Percentiles rank a stretch among this genome's conserved stretches.
Conservation (phyloP, 2,113 vertebrate genomes). For the Apus apus region DNA sequence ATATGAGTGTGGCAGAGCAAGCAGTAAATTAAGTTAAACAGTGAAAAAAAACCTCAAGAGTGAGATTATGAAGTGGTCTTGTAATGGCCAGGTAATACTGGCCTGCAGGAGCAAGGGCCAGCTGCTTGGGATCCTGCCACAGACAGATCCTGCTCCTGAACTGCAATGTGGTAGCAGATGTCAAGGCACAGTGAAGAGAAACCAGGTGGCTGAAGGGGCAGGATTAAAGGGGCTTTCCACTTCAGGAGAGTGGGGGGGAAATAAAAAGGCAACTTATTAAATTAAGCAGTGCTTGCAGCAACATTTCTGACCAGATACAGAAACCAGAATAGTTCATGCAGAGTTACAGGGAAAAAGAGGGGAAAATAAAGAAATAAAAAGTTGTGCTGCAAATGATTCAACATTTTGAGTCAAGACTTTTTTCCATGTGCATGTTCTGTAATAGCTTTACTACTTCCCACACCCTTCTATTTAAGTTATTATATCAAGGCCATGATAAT, state of each 20-base stretch:
- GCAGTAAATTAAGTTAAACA: not conserved
- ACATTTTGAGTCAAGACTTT: constrained; percentile 66
- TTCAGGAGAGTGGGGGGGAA: not conserved
- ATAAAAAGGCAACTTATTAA: not conserved
- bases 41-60: not conserved
- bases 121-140: not conserved
- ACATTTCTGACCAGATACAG: not conserved
- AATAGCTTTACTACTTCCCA: constrained; percentile 68
- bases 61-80: not conserved
- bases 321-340: not conserved
- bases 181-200: not conserved
- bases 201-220: not conserved
- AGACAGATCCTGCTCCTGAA: not conserved
- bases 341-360: not conserved
- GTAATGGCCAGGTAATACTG: fast-evolving
- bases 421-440: constrained; percentile 62
- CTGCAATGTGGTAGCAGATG: fast-evolving
- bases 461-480: constrained; percentile 67
- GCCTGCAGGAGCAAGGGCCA: not conserved
- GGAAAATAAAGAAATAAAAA: not conserved
- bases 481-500: constrained; percentile 69
- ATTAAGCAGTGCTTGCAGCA: not conserved
- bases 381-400: constrained; percentile 38
- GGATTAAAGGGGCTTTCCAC: not conserved
- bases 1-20: fast-evolving